Percentiles rank a stretch among this genome's conserved stretches.
Evolutionary conservation across 2,113 vertebrate genomes (phyloP).

Genomic region (Atrichornis clamosus): DNA sequence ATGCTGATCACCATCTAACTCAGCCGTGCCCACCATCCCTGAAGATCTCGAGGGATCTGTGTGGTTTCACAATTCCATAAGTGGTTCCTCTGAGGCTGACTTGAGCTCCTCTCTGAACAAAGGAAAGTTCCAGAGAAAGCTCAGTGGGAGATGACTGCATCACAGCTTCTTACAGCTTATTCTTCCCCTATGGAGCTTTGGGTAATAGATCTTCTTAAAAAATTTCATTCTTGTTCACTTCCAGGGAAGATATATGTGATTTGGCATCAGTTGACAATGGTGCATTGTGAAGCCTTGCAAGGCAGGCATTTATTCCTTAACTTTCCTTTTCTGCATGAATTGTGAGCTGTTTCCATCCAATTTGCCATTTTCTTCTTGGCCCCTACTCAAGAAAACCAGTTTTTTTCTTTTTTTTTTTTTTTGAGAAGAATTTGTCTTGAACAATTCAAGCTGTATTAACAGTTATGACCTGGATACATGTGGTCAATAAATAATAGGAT

Average conservation of each 20-base stretch:
- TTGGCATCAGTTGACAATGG: not conserved
- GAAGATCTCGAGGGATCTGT: not conserved
- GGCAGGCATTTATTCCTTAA: not conserved
- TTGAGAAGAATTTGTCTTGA: not conserved
- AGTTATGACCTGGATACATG: not conserved
- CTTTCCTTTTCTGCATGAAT: slow-evolving; percentile 45
- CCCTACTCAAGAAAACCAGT: not conserved
- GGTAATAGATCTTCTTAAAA: not conserved
- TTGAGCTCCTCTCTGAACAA: not conserved
- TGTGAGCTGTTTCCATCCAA: not conserved
- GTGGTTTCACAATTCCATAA: not conserved
- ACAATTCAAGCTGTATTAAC: not conserved
- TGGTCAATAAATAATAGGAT: not conserved
- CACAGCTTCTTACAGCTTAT: not conserved
- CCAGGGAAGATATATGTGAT: slow-evolving; percentile 9
- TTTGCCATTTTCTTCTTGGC: not conserved
- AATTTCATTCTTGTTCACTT: not conserved
- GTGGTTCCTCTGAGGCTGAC: not conserved
- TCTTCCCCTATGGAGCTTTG: not conserved
- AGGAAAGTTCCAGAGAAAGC: slow-evolving; percentile 4
- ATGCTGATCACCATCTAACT: not conserved
- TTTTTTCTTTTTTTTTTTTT: not conserved
- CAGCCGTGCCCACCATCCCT: not conserved
- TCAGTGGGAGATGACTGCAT: not conserved
- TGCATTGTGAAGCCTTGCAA: slow-evolving; percentile 14